Base-by-base conservation (phyloP, 2,113 vertebrate genomes). In the Gorilla gorilla region DNA sequence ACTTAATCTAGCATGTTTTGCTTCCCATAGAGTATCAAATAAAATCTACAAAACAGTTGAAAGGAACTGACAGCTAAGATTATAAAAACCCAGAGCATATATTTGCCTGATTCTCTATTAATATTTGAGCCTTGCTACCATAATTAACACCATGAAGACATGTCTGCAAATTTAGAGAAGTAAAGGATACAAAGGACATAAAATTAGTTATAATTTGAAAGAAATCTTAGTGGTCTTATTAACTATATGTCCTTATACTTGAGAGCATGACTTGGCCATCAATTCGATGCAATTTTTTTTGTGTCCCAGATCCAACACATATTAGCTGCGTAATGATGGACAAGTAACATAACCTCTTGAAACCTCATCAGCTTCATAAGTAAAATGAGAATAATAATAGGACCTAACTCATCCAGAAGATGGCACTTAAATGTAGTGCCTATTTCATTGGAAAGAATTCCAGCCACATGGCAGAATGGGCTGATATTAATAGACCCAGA, bases 1-100 rank as follows among this genome's bases (percentile, higher is more conserved):
- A 92, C 50, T 97, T 96, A 88, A 68, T 85, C 96, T 96, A 90
- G 17, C 16, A 61, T 61, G 59, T 92, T 93, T 85, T 90, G 16
- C 57, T 89, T 96, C 55, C 79, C 27, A 52, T 79, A 66, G 14
- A 70, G 20, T 88, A 94, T 64, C 32, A 94, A 32, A 50, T n/a
- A 93, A 97, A 96, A 83, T 48, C 84, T 94, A 92, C 30, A 92
- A 93, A 73, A 30, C 59, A 90, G 25, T 40, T 89, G 52, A 87
- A 95, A 78, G 18, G 20, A 79, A 90, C 20, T 43, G 78, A 78
- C 43, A 92, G 35, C 79, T 92, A 45, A 97, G 85, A 93, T 79
- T 76, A 89, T 89, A 82, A 85, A 76, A 88, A 10, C 55, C 25
- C 32, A 87, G 43, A 91, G 20, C 30, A 90, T 83, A 40, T 50